Evolutionary conservation across 2,113 vertebrate genomes (phyloP).

Genomic region (Pionites leucogaster): DNA sequence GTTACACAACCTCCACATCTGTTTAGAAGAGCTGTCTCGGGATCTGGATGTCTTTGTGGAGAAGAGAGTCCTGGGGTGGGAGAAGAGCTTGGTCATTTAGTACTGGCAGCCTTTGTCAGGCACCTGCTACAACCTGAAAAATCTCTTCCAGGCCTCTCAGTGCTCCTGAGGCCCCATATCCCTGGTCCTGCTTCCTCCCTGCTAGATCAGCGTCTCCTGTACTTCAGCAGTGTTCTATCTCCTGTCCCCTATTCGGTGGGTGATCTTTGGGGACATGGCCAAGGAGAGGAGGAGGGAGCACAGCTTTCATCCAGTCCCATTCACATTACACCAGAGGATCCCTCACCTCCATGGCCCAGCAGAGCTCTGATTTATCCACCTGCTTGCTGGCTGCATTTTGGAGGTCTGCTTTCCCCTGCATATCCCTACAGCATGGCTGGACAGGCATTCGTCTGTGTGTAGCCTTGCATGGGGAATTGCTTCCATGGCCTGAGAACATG

Average conservation of each 20-base stretch:
- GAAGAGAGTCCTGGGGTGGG: background rate
- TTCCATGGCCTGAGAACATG: background rate
- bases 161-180: background rate
- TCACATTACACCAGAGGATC: background rate
- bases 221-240: background rate
- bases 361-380: background rate
- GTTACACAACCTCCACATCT: background rate
- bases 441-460: accelerated
- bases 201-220: background rate
- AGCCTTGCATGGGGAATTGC: background rate
- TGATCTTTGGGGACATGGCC: accelerated
- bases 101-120: background rate
- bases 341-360: background rate
- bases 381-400: background rate
- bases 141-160: background rate
- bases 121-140: background rate
- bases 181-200: background rate
- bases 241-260: background rate
- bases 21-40: background rate
- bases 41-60: background rate
- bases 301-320: background rate
- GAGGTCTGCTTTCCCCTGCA: background rate
- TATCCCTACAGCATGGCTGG: accelerated
- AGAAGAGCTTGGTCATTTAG: background rate
- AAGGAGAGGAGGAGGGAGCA: background rate